Percentiles rank a stretch among this genome's conserved stretches.
Conservation (phyloP, 2,113 vertebrate genomes). For the Calypte anna region DNA sequence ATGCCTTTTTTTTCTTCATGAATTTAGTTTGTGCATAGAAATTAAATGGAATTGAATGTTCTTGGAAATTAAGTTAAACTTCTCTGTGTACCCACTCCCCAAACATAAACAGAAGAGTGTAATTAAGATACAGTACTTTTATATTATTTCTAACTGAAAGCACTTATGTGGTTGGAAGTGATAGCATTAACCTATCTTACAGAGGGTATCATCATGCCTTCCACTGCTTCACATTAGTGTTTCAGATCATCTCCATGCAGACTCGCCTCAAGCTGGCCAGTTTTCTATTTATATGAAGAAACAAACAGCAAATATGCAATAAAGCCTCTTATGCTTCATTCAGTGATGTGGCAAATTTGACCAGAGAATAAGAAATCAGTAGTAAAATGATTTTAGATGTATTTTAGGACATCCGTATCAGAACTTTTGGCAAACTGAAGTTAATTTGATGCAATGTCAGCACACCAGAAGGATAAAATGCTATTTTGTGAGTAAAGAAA, state of each 20-base stretch:
- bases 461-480: background rate
- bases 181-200: background rate
- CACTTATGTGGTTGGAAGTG: background rate
- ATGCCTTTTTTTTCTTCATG: background rate
- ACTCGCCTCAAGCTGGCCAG: constrained; percentile 19
- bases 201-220: background rate
- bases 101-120: background rate
- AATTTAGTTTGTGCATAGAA: background rate
- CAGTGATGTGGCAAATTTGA: background rate
- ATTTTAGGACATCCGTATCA: background rate
- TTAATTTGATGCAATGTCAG: background rate
- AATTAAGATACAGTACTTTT: background rate
- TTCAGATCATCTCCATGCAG: constrained; percentile 20
- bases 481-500: background rate
- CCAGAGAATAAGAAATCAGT: background rate
- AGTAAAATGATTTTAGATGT: background rate
- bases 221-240: background rate
- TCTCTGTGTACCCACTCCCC: background rate
- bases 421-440: background rate
- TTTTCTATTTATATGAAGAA: background rate
- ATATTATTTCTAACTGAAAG: background rate
- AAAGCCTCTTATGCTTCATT: background rate
- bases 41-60: background rate
- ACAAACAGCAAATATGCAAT: background rate
- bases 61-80: constrained; percentile 1